A percentile compares a stretch with the other conserved stretches of the same genome.
phyloP scores from a whole-genome alignment of 2,113 vertebrate genomes.

The Nansenia antarctica region DNA sequence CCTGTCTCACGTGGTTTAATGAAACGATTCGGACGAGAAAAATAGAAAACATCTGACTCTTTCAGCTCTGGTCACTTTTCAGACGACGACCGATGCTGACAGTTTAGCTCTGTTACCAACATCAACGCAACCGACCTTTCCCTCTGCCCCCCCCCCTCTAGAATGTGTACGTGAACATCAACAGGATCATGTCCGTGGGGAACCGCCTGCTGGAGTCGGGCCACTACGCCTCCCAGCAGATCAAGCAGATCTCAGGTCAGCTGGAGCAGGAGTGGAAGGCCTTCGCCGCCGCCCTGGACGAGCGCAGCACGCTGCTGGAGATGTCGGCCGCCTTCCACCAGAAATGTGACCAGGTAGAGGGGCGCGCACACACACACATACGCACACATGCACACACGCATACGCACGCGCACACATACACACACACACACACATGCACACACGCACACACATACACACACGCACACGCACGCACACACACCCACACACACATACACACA shows the following conservation, averaged over 20 bases:
- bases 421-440: background rate
- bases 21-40: no score
- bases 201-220: constrained; percentile 94
- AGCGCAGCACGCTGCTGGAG: constrained; percentile 94
- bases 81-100: background rate
- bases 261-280: constrained; percentile 98
- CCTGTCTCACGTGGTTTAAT: background rate
- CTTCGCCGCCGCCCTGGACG: constrained; percentile 93
- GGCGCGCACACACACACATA: background rate
- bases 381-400: background rate
- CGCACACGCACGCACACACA: background rate
- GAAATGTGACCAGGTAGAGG: constrained; percentile 93
- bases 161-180: constrained; percentile 99
- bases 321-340: constrained; percentile 98
- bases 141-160: constrained; percentile 38
- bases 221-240: constrained; percentile 97
- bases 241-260: constrained; percentile 95
- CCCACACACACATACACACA: no score
- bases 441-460: background rate
- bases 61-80: no score
- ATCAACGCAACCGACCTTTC: background rate
- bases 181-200: constrained; percentile 98
- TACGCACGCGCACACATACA: background rate
- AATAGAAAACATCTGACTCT: no score
- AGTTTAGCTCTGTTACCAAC: background rate